These are phyloP conservation scores for Lampris incognitus DNA, from an alignment of 2,113 vertebrate species.

Conservation along the genomic window DNA sequence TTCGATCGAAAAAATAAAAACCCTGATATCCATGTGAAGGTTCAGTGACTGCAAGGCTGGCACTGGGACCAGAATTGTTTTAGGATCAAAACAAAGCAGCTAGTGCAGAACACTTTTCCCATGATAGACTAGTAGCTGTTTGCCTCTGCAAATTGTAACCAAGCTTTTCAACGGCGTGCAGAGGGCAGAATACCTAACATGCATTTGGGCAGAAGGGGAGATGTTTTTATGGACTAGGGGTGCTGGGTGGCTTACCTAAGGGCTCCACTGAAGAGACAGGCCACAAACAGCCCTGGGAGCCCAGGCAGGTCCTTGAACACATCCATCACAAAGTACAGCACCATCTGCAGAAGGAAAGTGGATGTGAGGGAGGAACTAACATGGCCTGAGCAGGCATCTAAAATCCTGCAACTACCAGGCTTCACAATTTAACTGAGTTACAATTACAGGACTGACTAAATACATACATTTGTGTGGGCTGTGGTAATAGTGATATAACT, in stretches of 20 bases:
- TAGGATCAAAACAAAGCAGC: no score
- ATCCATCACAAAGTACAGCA: constrained; percentile 97
- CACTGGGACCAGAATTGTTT: no score
- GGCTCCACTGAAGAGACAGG: constrained; percentile 96
- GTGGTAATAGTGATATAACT: no score
- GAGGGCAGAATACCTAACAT: no score
- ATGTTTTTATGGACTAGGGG: not conserved
- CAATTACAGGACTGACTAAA: not conserved
- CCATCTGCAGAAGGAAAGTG: constrained; percentile 83
- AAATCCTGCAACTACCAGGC: not conserved
- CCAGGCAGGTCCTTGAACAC: constrained; percentile 89
- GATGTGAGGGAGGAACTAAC: not conserved
- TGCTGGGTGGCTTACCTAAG: constrained; percentile 85
- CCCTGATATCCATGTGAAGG: no score
- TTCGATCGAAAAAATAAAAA: no score
- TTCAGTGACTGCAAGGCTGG: no score
- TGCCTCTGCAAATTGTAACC: no score
- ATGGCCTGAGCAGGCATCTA: not conserved
- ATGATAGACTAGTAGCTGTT: no score
- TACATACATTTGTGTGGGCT: no score
- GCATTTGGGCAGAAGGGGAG: not conserved
- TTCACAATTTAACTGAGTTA: not conserved
- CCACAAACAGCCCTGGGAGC: constrained; percentile 93
- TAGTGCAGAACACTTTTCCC: no score
- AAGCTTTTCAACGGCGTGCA: no score